These are phyloP conservation scores for Dynastes grantii DNA, from an alignment of 2,888 invertebrate genomes.

Conservation along the genomic window DNA sequence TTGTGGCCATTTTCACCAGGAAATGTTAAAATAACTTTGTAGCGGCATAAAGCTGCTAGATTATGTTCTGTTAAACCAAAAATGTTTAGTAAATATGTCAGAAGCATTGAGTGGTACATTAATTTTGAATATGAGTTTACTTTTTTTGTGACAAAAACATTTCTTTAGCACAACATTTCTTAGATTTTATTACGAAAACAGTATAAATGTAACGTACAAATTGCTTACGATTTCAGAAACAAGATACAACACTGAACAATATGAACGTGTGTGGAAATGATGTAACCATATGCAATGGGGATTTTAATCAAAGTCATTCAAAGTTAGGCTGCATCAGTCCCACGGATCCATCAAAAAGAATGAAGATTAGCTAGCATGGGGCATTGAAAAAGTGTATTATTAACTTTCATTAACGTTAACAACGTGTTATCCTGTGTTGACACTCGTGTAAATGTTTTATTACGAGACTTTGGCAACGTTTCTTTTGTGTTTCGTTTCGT, in stretches of 20 bases:
- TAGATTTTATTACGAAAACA: too few species aligned
- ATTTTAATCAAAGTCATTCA: conserved; percentile 55
- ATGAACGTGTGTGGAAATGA: conserved; percentile 66
- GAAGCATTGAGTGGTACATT: too few species aligned
- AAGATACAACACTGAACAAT: conserved; percentile 66
- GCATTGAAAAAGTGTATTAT: conserved; percentile 61
- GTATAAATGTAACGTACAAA: too few species aligned
- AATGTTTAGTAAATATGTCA: too few species aligned
- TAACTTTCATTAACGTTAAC: conserved; percentile 60
- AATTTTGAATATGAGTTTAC: neutral
- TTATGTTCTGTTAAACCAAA: too few species aligned
- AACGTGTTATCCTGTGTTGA: conserved; percentile 48
- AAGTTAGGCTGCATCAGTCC: conserved; percentile 68
- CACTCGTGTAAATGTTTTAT: conserved; percentile 28
- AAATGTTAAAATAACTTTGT: too few species aligned
- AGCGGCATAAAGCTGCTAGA: too few species aligned
- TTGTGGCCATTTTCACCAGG: too few species aligned
- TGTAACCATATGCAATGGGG: conserved; percentile 62
- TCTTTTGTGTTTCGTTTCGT: conserved; percentile 28
- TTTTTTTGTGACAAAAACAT: neutral
- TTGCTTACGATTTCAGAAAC: conserved; percentile 64
- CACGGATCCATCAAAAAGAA: conserved; percentile 67
- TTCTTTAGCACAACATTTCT: too few species aligned
- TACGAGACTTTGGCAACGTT: conserved; percentile 18
- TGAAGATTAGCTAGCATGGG: conserved; percentile 70